Evolutionary conservation across 2,888 invertebrate genomes (phyloP), one percentile per base, ranked within the genome.

Genomic region (Pilophorus perplexus): DNA sequence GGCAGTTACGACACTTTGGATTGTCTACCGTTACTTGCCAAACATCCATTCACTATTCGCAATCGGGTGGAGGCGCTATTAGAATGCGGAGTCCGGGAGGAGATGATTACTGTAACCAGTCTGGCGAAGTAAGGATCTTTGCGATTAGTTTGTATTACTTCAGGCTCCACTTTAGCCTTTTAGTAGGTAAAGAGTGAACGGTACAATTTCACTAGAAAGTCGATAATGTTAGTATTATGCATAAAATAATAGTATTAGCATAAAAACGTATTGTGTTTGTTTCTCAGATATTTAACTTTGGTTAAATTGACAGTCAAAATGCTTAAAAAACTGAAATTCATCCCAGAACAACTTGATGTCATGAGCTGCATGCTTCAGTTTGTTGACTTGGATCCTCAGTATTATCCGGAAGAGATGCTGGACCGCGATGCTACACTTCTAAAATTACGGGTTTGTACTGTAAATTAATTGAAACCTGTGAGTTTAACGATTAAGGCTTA

Each of bases 371-470:
- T 62, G 1, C 62, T 62, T 16, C 25, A 62, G 33, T 28, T 33
- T n/a, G 62, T 62, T 12, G 62, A 62, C 28, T 33, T 62, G 33
- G 62, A 62, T 1, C 62, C 62, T 6, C 44, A 27, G n/a, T 33
- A 2, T 22, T 62, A 62, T 14, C 62, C 62, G 3, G 62, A 62
- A 33, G 62, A 46, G 28, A n/a, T 33, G 48, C 28, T 62, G 25
- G 62, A 62, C 28, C 28, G n/a, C 16, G 44, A 25, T 33, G 28
- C 62, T 1, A 20, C 62, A 8, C 25, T 62, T n/a, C 33, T 46
- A 5, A 2, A 4, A 2, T 16, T 62, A 33, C 23, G 46, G 22
- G 62, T 59, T 25, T 27, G 25, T 46, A 18, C 20, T 48, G 20
- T n/a, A 20, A 12, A 6, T 44, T 12, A 12, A 10, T 44, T 44